Percentiles rank a stretch among this genome's conserved stretches.
Evolutionary conservation across 2,797 vertebrate genomes (phyloP).

Genomic region (Clarias laeviceps): DNA sequence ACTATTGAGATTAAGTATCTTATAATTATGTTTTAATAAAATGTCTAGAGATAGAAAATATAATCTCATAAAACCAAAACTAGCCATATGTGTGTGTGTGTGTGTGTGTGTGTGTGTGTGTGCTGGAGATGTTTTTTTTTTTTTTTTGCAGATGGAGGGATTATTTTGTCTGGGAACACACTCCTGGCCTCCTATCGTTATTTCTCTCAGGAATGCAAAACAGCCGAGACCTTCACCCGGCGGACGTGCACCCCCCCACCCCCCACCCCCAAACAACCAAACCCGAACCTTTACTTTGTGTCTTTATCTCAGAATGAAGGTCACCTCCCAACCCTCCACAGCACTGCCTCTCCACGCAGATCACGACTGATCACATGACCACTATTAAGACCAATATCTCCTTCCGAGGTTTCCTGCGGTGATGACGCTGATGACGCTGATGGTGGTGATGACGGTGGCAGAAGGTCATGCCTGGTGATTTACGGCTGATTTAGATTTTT

Average conservation of each 20-base stretch:
- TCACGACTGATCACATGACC: not conserved
- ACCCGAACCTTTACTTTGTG: not conserved
- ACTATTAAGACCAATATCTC: not conserved
- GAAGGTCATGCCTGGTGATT: not conserved
- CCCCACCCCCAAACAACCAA: no score
- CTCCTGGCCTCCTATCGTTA: not conserved
- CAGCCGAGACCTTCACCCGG: not conserved
- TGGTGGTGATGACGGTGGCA: not conserved
- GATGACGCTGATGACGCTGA: not conserved
- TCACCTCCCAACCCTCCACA: not conserved
- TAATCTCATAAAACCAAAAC: not conserved
- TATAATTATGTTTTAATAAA: not conserved
- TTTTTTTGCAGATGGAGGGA: not conserved
- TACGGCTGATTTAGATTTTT: not conserved
- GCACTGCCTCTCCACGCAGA: not conserved
- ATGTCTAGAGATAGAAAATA: not conserved
- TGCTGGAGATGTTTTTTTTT: not conserved
- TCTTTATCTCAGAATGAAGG: not conserved
- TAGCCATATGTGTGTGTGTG: not conserved
- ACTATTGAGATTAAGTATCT: not conserved
- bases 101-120: not conserved
- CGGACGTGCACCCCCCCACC: not conserved
- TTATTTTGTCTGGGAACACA: not conserved
- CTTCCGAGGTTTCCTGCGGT: not conserved
- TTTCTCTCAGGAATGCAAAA: conserved; percentile 35